Base-by-base conservation (phyloP, 2,113 vertebrate species). In the Ophthalmolycus amberensis region DNA sequence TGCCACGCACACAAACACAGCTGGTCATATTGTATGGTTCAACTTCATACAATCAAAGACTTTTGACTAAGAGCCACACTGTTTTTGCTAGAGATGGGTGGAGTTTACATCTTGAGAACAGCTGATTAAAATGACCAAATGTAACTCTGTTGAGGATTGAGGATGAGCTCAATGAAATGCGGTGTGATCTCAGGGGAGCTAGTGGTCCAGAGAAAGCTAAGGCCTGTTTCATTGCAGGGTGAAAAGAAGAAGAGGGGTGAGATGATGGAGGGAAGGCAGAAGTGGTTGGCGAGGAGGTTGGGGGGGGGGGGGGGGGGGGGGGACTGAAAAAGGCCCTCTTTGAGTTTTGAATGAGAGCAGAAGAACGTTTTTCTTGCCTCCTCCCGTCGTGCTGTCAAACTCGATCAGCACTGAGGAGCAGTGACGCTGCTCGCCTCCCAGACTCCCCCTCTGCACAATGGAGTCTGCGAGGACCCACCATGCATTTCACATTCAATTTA, bases 401-500 rank as follows among this genome's bases (percentile, higher is more conserved):
- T 98, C 95, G 96, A 99, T 99, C 98, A 99, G 97, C 94, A 95
- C 93, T 95, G 95, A 94, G 90, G 91, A 92, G 82, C 88, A 81
- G 92, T 95, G 95, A 95, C 92, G 92, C 90, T 92, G 91, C 93
- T 94, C 89, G 90, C 94, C 91, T 94, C 92, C 93, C 93, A 94
- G 93, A 94, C 92, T 95, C 93, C 91, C 91, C 88, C 92, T 85
- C 86, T 79, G 86, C 97, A 99, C 98, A 99, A 99, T 94, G 91
- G 93, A 90, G 93, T 97, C 96, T 96, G 96, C 95, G 94, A 95
- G 95, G 96, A 97, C 96, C 96, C 95, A 95, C 96, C 95, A 98
- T 96, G 98, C 97, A 99, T 98, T 98, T 98, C 97, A 97, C 97
- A 98, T 98, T 97, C 97, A 98, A 99, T 99, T 98, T 98, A 97